Base-by-base conservation (phyloP, 2,797 vertebrate genomes). In the Petrocephalus sullivani region DNA sequence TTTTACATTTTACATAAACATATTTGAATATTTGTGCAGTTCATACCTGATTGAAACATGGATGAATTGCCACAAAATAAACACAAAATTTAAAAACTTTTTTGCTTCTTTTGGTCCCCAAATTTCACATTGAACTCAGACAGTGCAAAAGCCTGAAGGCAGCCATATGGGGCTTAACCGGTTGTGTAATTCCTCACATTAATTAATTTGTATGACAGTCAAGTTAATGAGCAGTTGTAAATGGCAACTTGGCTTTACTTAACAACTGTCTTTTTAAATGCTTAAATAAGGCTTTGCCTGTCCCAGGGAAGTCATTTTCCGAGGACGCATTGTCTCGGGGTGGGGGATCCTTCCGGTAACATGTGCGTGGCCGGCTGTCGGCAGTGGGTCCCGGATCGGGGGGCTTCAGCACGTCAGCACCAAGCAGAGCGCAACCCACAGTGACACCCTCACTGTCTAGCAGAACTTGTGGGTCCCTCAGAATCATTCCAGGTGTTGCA, bases 141-240 rank as follows among this genome's bases (percentile, higher is more conserved):
- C 58, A 60, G 37, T 64, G 23, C 53, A 58, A 19, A 75, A 83
- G 56, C 83, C 57, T 67, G 89, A 78, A 89, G 85, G 89, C 86
- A 85, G 90, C 89, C 89, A 90, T 90, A 88, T 87, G 89, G 90
- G 78, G 89, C 87, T 89, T 91, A 90, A 92, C 90, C 83, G 91
- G 85, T 90, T 90, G 90, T 90, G 88, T 91, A 92, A 91, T 89
- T 87, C 87, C 89, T 89, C 89, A 82, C 89, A 89, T 88, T 90
- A 92, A 91, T 92, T 90, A 88, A 91, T 92, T 90, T 90, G 87
- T 23, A 90, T 88, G 91, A 91, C 90, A 91, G 90, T 89, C 90
- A 90, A 90, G 89, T 89, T 92, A 92, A 91, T 92, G 90, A 88
- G 88, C 85, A 90, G 90, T 88, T 90, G 89, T 91, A 91, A 92